Conservation (phyloP, 2,888 invertebrate species). For the Odontomyia ornata region DNA sequence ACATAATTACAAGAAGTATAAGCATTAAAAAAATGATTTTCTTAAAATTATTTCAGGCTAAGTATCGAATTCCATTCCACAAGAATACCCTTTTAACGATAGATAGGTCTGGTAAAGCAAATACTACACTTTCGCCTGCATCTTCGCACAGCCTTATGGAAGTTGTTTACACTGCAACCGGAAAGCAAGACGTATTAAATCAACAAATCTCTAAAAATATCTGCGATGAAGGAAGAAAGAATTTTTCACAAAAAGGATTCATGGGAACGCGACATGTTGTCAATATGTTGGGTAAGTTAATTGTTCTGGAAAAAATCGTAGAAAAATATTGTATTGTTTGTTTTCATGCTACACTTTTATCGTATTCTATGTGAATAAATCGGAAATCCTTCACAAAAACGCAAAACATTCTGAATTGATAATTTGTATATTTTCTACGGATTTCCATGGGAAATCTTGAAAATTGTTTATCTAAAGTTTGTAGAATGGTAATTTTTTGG, state of each 20-base stretch:
- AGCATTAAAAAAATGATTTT: too few species aligned
- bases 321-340: too few species aligned
- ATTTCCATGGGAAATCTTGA: too few species aligned
- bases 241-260: conserved; percentile 62
- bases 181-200: conserved; percentile 7
- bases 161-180: conserved; percentile 44
- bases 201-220: conserved; percentile 23
- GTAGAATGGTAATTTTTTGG: too few species aligned
- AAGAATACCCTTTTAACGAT: conserved; percentile 45
- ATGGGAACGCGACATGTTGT: conserved; percentile 64
- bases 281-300: conserved; percentile 70
- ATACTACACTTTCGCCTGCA: conserved; percentile 40
- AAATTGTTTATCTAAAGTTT: too few species aligned
- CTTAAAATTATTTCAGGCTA: conserved; percentile 36
- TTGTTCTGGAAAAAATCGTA: too few species aligned
- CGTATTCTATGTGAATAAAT: too few species aligned
- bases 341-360: too few species aligned
- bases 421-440: too few species aligned
- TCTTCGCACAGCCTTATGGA: conserved; percentile 45
- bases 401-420: too few species aligned
- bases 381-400: too few species aligned
- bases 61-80: conserved; percentile 46
- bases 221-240: conserved; percentile 61
- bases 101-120: conserved; percentile 47
- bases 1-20: too few species aligned